Evolutionary conservation across 2,113 vertebrate genomes (phyloP), one percentile per base, ranked within the genome.

Genomic region (cat (Felis catus)): DNA sequence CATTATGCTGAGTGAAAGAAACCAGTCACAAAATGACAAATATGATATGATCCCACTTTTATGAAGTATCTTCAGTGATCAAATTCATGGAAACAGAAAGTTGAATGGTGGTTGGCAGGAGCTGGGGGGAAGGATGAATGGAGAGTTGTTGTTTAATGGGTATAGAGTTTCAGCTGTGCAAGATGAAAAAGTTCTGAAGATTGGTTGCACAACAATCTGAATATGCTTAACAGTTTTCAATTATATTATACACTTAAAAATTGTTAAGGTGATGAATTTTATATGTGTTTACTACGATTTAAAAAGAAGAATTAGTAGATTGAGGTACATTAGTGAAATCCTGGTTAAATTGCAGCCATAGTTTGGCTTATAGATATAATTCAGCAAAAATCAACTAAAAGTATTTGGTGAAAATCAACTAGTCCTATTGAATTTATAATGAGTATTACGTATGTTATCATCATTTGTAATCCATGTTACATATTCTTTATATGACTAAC

Each of bases 301-400:
- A 3, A 4, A 55, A 92, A 89, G 87, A 83, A 36, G 68, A 71
- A 16, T n/a, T 12, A 70, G 5, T 76, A 55, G 33, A 61, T 68
- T 84, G 82, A 87, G 27, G 80, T 83, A 68, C 48, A 68, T 73
- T 80, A 93, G 48, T 88, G 76, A 84, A 83, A 68, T 84, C 55
- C 83, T 55, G 63, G 13, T 33, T 83, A 61, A 76, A 88, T 16
- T 94, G n/a, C 13, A 78, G 78, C 45, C 31, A 33, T 27, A 51
- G 19, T 11, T 66, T 97, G 68, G 19, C 76, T 80, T 80, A 84
- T 55, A 14, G 25, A 11, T 91, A 27, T 4, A 70, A 85, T 5
- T 89, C 18, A 85, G 23, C 39, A 97, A 89, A 97, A 91, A 39
- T 95, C 25, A 58, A 65, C 31, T 51, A 48, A 95, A 41, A 76